Percentiles rank a stretch among this genome's conserved stretches.
Evolutionary conservation across 2,113 vertebrate genomes (phyloP).

Genomic region (Pycnonotus jocosus): DNA sequence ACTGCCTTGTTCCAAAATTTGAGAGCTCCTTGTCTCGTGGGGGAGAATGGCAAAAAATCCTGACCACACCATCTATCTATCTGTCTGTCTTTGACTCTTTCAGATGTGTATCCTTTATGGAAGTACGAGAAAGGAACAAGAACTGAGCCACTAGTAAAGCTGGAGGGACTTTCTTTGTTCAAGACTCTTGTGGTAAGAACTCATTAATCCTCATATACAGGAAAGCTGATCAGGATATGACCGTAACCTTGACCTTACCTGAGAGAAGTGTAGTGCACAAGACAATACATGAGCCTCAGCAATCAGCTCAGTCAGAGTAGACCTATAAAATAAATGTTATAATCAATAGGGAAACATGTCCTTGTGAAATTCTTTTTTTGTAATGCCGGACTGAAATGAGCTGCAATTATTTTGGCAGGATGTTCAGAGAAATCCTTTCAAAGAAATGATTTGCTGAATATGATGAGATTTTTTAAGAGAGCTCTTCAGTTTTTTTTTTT

Average conservation of each 20-base stretch:
- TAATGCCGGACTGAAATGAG: constrained; percentile 12
- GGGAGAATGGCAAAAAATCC: background rate
- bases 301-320: background rate
- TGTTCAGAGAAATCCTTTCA: constrained; percentile 45
- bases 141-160: background rate
- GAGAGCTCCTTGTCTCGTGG: background rate
- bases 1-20: background rate
- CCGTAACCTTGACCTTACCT: background rate
- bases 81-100: background rate
- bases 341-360: background rate
- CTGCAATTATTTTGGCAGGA: constrained; percentile 39
- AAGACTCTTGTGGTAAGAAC: background rate
- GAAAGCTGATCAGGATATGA: background rate
- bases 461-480: constrained; percentile 15
- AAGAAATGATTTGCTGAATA: constrained; percentile 40
- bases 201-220: background rate
- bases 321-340: background rate
- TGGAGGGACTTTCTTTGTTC: background rate
- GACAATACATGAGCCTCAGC: background rate
- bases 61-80: background rate
- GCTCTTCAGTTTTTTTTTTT: background rate
- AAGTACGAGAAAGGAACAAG: background rate
- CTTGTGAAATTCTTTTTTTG: constrained; percentile 17
- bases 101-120: background rate
- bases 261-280: background rate